Conservation (phyloP, 30 jellyfish, hydroid and myxozoan species). For the Hydractinia echinata region DNA sequence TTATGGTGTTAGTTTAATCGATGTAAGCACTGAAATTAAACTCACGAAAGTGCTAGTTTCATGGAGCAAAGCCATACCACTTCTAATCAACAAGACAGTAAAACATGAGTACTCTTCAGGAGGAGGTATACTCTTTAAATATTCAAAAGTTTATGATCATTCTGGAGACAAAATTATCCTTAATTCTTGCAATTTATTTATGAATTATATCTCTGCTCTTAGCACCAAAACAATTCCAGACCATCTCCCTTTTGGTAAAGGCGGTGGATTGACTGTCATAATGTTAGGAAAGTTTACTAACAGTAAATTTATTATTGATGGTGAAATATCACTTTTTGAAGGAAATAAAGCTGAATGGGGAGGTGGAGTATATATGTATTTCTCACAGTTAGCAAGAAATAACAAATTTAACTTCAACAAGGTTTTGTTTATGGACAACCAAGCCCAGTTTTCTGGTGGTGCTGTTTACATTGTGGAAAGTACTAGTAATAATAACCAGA, state of each 20-base stretch:
- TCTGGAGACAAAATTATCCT: not conserved
- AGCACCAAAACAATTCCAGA: not conserved
- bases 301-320: constrained; percentile 1
- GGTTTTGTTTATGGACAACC: not conserved
- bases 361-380: constrained; percentile 27
- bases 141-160: not conserved
- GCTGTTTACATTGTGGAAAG: constrained; percentile 10
- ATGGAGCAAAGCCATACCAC: no score
- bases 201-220: not conserved
- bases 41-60: no score
- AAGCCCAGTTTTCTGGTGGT: constrained; percentile 27
- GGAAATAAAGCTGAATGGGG: constrained; percentile 23
- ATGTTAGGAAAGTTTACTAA: not conserved
- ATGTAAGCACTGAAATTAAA: no score
- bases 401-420: not conserved
- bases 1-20: no score
- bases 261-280: constrained; percentile 22
- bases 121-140: no score
- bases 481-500: not conserved
- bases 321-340: not conserved
- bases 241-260: constrained; percentile 7
- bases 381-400: not conserved
- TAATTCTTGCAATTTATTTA: not conserved
- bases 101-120: no score
- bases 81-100: no score